phyloP scores from a whole-genome alignment of 2,113 vertebrate species.

The Gulo gulo region DNA sequence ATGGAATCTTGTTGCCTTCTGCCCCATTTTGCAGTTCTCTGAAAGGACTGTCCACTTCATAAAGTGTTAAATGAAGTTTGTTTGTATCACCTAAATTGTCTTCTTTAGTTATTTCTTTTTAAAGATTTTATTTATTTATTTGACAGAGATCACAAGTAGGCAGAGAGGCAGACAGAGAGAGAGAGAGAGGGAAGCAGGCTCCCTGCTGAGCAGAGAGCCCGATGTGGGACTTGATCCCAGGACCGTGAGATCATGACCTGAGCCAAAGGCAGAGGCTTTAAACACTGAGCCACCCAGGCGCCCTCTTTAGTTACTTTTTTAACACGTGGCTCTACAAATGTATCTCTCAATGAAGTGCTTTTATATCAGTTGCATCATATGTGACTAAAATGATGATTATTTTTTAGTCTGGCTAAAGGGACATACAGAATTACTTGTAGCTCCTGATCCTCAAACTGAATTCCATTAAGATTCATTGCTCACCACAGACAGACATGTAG shows the following conservation, averaged over 20 bases:
- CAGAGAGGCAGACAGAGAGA: too few species aligned
- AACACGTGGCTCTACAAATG: not conserved
- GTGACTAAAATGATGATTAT: not conserved
- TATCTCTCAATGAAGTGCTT: not conserved
- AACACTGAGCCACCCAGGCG: too few species aligned
- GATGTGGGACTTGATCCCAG: too few species aligned
- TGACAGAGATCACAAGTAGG: too few species aligned
- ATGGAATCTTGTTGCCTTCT: not conserved
- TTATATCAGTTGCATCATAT: not conserved
- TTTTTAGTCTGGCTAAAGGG: slow-evolving; percentile 2
- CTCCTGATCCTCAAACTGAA: not conserved
- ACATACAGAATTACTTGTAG: not conserved
- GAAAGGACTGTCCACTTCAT: not conserved
- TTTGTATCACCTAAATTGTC: not conserved
- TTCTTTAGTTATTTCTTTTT: not conserved
- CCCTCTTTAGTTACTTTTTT: not conserved
- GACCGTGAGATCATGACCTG: too few species aligned
- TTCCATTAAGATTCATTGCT: not conserved
- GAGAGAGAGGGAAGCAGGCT: too few species aligned
- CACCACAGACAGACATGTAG: not conserved
- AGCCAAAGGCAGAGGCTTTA: too few species aligned
- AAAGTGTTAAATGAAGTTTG: not conserved
- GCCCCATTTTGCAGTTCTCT: not conserved
- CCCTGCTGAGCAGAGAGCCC: too few species aligned
- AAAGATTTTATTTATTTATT: too few species aligned